Evolutionary conservation across 2,888 invertebrate species (phyloP).

Genomic region (Lasioglossum zephyrum): DNA sequence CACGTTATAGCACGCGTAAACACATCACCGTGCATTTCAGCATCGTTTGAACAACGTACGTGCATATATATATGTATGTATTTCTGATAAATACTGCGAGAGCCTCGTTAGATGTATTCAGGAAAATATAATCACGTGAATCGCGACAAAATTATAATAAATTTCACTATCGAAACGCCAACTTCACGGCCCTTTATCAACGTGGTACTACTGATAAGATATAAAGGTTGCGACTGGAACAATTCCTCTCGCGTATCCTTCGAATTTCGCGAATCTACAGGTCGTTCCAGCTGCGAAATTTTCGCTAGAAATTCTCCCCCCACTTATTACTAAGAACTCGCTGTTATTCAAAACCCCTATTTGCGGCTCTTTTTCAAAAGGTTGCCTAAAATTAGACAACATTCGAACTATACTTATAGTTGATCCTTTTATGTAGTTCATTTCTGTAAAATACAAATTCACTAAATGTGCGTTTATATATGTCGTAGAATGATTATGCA

Average conservation of each 20-base stretch:
- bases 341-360: background rate
- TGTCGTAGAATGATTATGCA: background rate
- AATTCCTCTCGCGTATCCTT: background rate
- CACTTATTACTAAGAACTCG: background rate
- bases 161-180: slow-evolving; percentile 20
- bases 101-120: slow-evolving; percentile 18
- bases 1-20: slow-evolving; percentile 44
- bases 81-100: slow-evolving; percentile 10
- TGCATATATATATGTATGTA: background rate
- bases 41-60: slow-evolving; percentile 26
- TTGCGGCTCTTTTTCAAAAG: background rate
- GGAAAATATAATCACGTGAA: slow-evolving; percentile 22
- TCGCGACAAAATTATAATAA: slow-evolving; percentile 31
- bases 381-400: background rate
- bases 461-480: background rate
- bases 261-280: slow-evolving; percentile 5
- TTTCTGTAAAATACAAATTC: background rate
- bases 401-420: background rate
- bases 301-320: background rate
- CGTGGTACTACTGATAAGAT: slow-evolving; percentile 45
- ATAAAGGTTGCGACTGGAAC: background rate
- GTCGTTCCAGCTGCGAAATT: background rate
- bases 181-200: slow-evolving; percentile 19
- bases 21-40: slow-evolving; percentile 38
- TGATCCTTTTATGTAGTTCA: background rate